These are phyloP conservation scores for Patella vulgata DNA, from an alignment of 1,140 invertebrate species.

Conservation along the genomic window DNA sequence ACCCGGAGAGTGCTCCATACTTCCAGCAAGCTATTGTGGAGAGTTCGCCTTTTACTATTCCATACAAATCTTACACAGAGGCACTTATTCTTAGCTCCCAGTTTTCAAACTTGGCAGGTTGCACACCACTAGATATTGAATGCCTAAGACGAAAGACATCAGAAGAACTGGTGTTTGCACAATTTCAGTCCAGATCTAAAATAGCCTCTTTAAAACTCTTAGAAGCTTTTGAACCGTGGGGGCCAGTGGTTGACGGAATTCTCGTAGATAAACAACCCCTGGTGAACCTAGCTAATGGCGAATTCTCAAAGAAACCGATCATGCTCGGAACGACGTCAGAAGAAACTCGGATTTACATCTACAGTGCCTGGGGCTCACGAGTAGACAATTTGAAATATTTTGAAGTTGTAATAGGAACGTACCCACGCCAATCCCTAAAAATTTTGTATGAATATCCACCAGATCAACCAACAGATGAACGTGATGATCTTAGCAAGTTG, in stretches of 20 bases:
- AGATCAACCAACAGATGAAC: slow-evolving; percentile 19
- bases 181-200: slow-evolving; percentile 20
- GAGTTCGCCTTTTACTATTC: slow-evolving; percentile 41
- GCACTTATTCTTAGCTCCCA: slow-evolving; percentile 26
- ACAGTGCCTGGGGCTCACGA: slow-evolving; percentile 32
- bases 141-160: slow-evolving; percentile 37
- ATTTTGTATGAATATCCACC: slow-evolving; percentile 39
- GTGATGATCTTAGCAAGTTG: slow-evolving; percentile 24
- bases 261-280: slow-evolving; percentile 30
- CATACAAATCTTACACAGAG: slow-evolving; percentile 34
- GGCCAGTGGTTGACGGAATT: slow-evolving; percentile 40
- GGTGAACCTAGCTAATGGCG: slow-evolving; percentile 13
- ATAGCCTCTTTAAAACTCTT: slow-evolving; percentile 41
- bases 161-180: slow-evolving; percentile 32
- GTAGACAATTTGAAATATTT: slow-evolving; percentile 21
- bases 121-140: slow-evolving; percentile 25
- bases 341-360: slow-evolving; percentile 43
- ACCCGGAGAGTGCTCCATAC: slow-evolving; percentile 12
- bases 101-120: slow-evolving; percentile 21
- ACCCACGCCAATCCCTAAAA: slow-evolving; percentile 20
- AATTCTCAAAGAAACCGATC: slow-evolving; percentile 28
- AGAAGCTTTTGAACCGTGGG: slow-evolving; percentile 45
- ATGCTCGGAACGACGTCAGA: slow-evolving; percentile 40
- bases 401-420: slow-evolving; percentile 27
- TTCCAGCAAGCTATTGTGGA: slow-evolving; percentile 39